Evolutionary conservation across 2,888 invertebrate species (phyloP), one percentile per base, ranked within the genome.

Genomic region (Platerodrilus igneus): DNA sequence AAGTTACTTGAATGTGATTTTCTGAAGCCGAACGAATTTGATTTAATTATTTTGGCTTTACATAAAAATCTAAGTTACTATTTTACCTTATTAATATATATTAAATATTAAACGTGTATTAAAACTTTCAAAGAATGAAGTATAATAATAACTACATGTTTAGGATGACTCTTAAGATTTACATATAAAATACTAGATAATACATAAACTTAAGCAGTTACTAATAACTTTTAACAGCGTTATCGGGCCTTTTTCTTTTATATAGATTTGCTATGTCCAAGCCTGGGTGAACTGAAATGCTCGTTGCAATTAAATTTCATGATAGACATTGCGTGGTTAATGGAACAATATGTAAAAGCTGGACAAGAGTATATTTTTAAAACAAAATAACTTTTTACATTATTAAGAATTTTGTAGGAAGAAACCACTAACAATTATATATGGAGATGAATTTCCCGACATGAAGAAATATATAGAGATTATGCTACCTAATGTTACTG

Each of bases 271-370:
- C 66, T 90, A 3, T 87, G 89, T 56, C 72, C 73, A 4, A 86
- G 86, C 58, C 68, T 90, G 3, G 90, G 90, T 0, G 77, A 79
- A 39, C 67, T 91, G 3, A 80, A 81, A 50, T 75, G 77, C 25
- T 83, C 83, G 0, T 67, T 87, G n/a, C 90, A 95, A 68, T 84
- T 95, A 15, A 95, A 91, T 66, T 95, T 90, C 57, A 89, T 94
- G 86, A 84, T 93, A 21, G 92, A 95, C 55, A 74, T 89, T 6
- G 84, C 83, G 1, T 96, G 93, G 92, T 65, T 95, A 0, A 70
- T 91, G 37, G 82, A 87, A 0, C 90, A 93, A 55, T 94, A 94
- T 57, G 76, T 81, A 55, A 80, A 80, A 55, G 83, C 83, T 34
- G 84, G 84, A 34, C 79, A 83, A 56, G 74, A 78, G 80, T 80